A percentile compares a stretch with the other conserved stretches of the same genome.
Evolutionary conservation across 2,888 invertebrate genomes (phyloP).

Genomic region (Thymelicus lineola): DNA sequence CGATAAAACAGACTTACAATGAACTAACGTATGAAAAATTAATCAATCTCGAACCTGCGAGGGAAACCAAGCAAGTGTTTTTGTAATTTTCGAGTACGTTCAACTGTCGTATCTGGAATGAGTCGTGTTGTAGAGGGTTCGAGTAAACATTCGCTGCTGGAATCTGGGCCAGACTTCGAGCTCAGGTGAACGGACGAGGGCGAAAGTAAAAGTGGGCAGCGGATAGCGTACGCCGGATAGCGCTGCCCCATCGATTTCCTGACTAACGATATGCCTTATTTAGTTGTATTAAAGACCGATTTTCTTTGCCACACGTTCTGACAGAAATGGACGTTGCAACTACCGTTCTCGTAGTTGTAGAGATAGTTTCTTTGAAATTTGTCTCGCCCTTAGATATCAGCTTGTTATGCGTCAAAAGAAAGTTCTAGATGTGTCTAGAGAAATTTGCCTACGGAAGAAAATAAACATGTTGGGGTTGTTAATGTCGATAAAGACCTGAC

Average conservation of each 20-base stretch:
- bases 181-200: constrained; percentile 73
- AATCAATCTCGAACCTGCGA: not conserved
- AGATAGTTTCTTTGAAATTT: constrained; percentile 8
- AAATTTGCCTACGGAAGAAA: not conserved
- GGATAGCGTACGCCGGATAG: constrained; percentile 58
- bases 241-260: constrained; percentile 59
- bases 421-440: not conserved
- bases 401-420: not conserved
- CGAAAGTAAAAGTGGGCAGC: constrained; percentile 77
- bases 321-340: not conserved
- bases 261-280: constrained; percentile 26
- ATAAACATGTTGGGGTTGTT: too few relatives aligned
- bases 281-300: constrained; percentile 17
- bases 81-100: constrained; percentile 21
- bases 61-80: not conserved
- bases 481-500: too few relatives aligned
- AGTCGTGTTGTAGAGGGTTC: constrained; percentile 40
- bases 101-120: constrained; percentile 36
- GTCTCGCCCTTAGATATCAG: constrained; percentile 4
- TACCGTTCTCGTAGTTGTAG: constrained; percentile 3
- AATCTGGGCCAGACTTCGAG: constrained; percentile 52
- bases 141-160: constrained; percentile 43
- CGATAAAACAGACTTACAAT: too few relatives aligned
- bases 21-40: too few relatives aligned
- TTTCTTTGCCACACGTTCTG: constrained; percentile 11